Base-by-base conservation (phyloP, 2,888 invertebrate species). In the Listrodromus nycthemerus region DNA sequence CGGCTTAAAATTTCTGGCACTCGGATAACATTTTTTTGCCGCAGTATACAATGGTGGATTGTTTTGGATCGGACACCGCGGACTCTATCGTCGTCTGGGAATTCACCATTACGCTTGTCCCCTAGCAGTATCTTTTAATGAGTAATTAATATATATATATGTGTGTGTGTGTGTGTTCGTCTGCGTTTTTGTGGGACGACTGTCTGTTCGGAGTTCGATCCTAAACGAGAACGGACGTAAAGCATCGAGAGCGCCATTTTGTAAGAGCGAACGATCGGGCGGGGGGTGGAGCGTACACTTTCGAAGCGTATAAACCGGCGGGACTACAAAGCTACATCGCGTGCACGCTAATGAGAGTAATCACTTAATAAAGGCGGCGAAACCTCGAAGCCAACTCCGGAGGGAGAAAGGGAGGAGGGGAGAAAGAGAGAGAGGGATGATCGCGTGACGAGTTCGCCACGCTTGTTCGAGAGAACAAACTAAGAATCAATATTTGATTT, bases 301-400 rank as follows among this genome's bases (percentile, higher is more conserved):
- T 33, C 37, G 55, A 70, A 27, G 67, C 65, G 33, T 66, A 75
- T 70, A 55, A 82, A 83, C 70, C 77, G 79, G 83, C 81, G 71
- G 61, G 75, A 82, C 86, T 82, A 79, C 90, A 92, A 92, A 92
- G 91, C 90, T 89, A 71, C 90, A 92, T 93, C 92, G 92, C 92
- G 93, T 93, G 93, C 92, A 89, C 86, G 87, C 92, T 92, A 93
- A 93, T 93, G 92, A 92, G 92, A 91, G 91, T 93, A 93, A 93
- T 93, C 93, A 91, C 92, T 93, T 92, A 93, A 93, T 93, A 93
- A 92, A 92, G 90, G 89, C 90, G 88, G 90, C 80, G 77, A 84
- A 83, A 84, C 85, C 83, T 83, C 85, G 82, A 45, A 71, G 70
- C 79, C 76, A 41, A 76, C 66, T 48, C 24, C 61, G 58, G 55